Evolutionary conservation across 2,888 invertebrate genomes (phyloP), one percentile per base, ranked within the genome.

Genomic region (Synergus gifuensis): DNA sequence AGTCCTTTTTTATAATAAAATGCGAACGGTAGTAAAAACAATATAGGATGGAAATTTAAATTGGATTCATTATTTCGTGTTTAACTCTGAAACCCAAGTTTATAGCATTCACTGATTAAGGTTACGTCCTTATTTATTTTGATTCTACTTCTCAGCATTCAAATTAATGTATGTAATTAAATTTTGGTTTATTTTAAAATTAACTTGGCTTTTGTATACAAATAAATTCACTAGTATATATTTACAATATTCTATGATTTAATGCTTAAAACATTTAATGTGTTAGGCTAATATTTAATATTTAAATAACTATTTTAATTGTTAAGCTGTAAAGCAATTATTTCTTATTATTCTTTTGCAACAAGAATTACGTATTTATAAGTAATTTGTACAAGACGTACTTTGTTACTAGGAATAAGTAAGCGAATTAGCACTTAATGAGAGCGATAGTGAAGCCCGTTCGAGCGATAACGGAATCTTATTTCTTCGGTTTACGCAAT

Each of bases 341-440:
- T 54, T 73, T 54, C 54, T 40, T 73, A 16, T 36, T 54, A n/a
- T 73, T 73, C 16, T 14, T 11, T 54, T 73, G 16, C 16, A 49
- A 46, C 22, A 73, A 49, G 8, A 36, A 36, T 49, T 28, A 54
- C 69, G 12, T 46, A 46, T 46, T 46, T 42, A 16, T 66, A 42
- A 66, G 82, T 84, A 73, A 58, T 73, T 73, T 73, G 54, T 88
- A 86, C 86, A 84, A 83, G 86, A 84, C 83, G 87, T 85, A 85
- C 85, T 83, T 84, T 81, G 83, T 83, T 84, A 81, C 80, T 62
- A 76, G 83, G 86, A 89, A 89, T 88, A 88, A 89, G 89, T 89
- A 88, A 87, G 86, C 86, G 85, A 88, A 90, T 89, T 88, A 89
- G 86, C 87, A 88, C 89, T 87, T 87, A 88, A 87, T 86, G 84